Evolutionary conservation across 2,113 vertebrate genomes (phyloP).

Genomic region (Cathartes aura): DNA sequence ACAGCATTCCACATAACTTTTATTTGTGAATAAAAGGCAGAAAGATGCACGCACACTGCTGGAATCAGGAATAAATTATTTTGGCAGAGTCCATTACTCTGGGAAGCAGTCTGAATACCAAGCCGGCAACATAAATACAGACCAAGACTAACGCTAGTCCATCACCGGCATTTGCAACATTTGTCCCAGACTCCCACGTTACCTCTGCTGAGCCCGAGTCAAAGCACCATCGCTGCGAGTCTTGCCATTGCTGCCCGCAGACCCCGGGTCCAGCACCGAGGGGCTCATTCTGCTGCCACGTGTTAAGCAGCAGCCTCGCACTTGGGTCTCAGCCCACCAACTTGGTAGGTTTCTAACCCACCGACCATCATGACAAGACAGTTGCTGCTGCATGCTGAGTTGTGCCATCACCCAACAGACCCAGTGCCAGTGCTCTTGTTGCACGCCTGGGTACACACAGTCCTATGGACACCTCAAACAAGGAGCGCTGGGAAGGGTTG

Average conservation of each 20-base stretch:
- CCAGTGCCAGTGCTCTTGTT: rapidly evolving
- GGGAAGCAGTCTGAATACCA: conserved; percentile 28
- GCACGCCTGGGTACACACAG: neutral
- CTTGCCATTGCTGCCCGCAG: neutral
- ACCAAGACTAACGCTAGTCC: neutral
- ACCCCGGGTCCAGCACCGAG: neutral
- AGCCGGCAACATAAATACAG: conserved; percentile 26
- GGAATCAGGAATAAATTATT: conserved; percentile 58
- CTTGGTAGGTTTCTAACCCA: neutral
- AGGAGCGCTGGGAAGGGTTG: neutral
- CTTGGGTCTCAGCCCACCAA: no score
- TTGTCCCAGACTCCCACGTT: neutral
- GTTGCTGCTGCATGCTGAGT: rapidly evolving
- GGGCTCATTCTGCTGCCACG: neutral
- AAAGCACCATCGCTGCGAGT: rapidly evolving
- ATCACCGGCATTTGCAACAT: neutral
- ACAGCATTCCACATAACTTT: conserved; percentile 29
- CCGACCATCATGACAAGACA: rapidly evolving
- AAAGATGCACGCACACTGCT: neutral
- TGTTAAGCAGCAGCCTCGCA: neutral
- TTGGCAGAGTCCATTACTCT: conserved; percentile 37
- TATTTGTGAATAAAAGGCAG: conserved; percentile 47
- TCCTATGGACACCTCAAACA: neutral
- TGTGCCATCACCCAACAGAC: neutral
- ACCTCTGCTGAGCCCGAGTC: neutral